Conservation (phyloP, 2,797 vertebrate species). For the Lophotriccus pileatus region DNA sequence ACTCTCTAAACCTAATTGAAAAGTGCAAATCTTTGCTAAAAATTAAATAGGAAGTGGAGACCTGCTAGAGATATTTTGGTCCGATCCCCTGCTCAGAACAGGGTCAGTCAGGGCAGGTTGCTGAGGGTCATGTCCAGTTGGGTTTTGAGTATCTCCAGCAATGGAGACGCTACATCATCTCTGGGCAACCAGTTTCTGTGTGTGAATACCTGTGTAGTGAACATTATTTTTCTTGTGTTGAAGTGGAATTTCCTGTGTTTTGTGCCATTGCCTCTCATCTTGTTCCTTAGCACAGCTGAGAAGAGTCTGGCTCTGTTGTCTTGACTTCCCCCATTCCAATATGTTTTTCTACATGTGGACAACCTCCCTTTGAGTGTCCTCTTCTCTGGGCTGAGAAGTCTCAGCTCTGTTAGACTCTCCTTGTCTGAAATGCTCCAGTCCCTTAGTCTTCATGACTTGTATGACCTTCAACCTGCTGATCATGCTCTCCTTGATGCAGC, state of each 20-base stretch:
- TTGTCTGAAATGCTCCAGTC: background rate
- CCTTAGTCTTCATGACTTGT: background rate
- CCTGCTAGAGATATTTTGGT: background rate
- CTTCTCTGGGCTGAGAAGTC: background rate
- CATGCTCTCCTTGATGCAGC: background rate
- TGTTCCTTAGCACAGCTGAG: background rate
- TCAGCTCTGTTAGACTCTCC: background rate
- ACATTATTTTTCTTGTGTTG: background rate
- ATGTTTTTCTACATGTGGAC: fast-evolving
- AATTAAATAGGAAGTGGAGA: background rate
- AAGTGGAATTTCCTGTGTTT: background rate
- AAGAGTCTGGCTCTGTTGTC: background rate
- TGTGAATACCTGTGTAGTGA: background rate
- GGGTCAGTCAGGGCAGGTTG: background rate
- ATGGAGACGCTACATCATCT: background rate
- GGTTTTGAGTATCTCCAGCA: background rate
- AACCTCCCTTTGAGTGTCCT: background rate
- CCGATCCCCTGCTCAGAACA: background rate
- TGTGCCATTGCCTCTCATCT: background rate
- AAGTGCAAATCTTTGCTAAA: background rate
- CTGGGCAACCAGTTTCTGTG: background rate
- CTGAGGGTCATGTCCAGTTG: background rate
- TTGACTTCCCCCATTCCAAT: background rate
- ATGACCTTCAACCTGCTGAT: background rate
- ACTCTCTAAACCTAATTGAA: background rate